These are phyloP conservation scores for Scaptomyza pallida DNA, from an alignment of 1,140 invertebrate species.

Conservation along the genomic window DNA sequence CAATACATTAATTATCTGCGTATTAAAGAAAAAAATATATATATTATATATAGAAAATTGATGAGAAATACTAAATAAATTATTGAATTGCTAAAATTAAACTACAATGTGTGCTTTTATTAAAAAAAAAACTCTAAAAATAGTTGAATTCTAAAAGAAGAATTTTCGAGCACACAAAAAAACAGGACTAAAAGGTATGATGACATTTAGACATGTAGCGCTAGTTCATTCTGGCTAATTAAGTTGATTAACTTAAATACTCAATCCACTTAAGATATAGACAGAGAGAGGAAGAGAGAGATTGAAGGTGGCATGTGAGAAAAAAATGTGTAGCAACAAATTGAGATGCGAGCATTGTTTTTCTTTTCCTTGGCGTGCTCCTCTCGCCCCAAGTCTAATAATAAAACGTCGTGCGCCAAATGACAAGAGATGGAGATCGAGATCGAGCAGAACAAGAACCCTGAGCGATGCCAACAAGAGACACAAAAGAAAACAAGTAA, in stretches of 20 bases:
- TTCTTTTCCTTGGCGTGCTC: conserved; percentile 1
- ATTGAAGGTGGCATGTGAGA: not conserved
- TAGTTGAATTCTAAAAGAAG: no score
- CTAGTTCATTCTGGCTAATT: no score
- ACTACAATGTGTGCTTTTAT: not conserved
- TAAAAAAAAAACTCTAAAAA: not conserved
- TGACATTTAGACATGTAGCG: no score
- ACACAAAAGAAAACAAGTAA: conserved; percentile 63
- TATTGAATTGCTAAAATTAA: conserved; percentile 76
- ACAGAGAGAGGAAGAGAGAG: not conserved
- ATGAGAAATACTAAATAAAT: conserved; percentile 81
- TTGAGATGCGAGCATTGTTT: conserved; percentile 41
- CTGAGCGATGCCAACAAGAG: conserved; percentile 32
- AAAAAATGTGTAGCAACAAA: conserved; percentile 31
- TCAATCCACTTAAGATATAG: not conserved
- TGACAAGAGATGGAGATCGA: conserved; percentile 65
- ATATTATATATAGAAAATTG: conserved; percentile 75
- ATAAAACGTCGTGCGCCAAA: conserved; percentile 74
- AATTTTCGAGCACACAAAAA: no score
- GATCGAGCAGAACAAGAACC: conserved; percentile 30
- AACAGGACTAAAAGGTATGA: not conserved
- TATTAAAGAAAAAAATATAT: conserved; percentile 58
- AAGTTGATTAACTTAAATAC: no score
- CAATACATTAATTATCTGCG: conserved; percentile 79
- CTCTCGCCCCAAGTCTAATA: conserved; percentile 45